Evolutionary conservation across 2,888 invertebrate genomes (phyloP).

Genomic region (Oscheius sp.): DNA sequence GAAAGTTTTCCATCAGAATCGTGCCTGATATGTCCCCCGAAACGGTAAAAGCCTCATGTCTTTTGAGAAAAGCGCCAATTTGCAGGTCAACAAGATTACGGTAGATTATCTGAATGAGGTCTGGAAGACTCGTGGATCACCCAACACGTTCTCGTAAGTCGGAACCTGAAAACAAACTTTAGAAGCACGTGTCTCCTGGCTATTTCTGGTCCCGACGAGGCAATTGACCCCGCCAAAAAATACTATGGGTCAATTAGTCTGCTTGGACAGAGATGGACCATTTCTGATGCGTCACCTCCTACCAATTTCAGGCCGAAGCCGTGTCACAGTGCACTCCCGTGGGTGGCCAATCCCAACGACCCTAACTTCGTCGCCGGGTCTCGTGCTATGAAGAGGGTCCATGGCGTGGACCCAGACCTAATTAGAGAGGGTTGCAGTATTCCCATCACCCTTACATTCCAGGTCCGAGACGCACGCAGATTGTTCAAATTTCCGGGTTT

Average conservation of each 20-base stretch:
- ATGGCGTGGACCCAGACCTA: conserved; percentile 90
- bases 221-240: neutral
- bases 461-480: conserved; percentile 29
- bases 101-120: conserved; percentile 82
- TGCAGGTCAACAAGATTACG: conserved; percentile 78
- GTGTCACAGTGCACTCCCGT: conserved; percentile 86
- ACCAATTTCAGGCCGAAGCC: conserved; percentile 73
- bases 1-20: conserved; percentile 95
- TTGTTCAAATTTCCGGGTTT: conserved; percentile 44
- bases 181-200: neutral
- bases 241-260: neutral
- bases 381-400: conserved; percentile 79
- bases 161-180: neutral
- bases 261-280: neutral
- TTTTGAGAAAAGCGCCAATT: neutral
- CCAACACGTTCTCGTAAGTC: conserved; percentile 85
- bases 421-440: conserved; percentile 97
- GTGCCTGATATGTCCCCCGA: conserved; percentile 93
- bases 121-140: conserved; percentile 82
- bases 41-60: conserved; percentile 77
- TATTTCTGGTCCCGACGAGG: neutral
- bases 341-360: conserved; percentile 92
- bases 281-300: conserved; percentile 2
- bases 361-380: conserved; percentile 90
- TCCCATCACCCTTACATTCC: conserved; percentile 91